phyloP scores from a whole-genome alignment of 2,888 invertebrate species.

The Oasisia sp. region DNA sequence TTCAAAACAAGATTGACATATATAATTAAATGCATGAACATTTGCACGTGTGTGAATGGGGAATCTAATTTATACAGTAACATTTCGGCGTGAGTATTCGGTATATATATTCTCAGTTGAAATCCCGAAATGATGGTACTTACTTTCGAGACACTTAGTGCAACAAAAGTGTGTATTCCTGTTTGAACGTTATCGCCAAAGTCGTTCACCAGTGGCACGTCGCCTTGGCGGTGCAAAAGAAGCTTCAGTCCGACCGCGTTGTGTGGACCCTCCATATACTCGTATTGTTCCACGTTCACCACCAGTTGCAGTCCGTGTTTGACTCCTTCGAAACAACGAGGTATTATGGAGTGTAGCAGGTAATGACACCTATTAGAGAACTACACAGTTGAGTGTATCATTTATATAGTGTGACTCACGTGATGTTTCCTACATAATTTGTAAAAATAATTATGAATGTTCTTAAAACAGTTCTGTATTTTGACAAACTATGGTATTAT shows the following conservation, averaged over 20 bases:
- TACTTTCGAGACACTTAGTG: neutral
- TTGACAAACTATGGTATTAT: too few relatives aligned
- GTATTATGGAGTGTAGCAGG: neutral
- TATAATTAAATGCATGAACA: too few relatives aligned
- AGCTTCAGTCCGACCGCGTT: slow-evolving; percentile 33
- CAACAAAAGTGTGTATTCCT: slow-evolving; percentile 25
- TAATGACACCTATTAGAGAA: neutral
- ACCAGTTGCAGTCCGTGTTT: slow-evolving; percentile 32
- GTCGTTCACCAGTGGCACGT: slow-evolving; percentile 30
- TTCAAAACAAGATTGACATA: neutral
- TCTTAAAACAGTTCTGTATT: too few relatives aligned
- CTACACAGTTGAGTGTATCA: too few relatives aligned
- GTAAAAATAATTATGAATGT: too few relatives aligned
- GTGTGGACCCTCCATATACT: slow-evolving; percentile 40
- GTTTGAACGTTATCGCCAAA: slow-evolving; percentile 33
- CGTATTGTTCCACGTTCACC: slow-evolving; percentile 40
- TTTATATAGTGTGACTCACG: too few relatives aligned
- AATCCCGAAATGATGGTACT: neutral
- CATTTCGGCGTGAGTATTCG: too few relatives aligned
- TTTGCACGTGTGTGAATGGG: too few relatives aligned
- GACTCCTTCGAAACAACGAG: slow-evolving; percentile 29
- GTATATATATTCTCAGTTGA: neutral
- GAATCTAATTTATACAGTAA: too few relatives aligned
- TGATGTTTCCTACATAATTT: too few relatives aligned
- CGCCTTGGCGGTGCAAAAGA: slow-evolving; percentile 33